Base-by-base conservation (phyloP, 2,888 invertebrate genomes). In the Drosophila falleni region DNA sequence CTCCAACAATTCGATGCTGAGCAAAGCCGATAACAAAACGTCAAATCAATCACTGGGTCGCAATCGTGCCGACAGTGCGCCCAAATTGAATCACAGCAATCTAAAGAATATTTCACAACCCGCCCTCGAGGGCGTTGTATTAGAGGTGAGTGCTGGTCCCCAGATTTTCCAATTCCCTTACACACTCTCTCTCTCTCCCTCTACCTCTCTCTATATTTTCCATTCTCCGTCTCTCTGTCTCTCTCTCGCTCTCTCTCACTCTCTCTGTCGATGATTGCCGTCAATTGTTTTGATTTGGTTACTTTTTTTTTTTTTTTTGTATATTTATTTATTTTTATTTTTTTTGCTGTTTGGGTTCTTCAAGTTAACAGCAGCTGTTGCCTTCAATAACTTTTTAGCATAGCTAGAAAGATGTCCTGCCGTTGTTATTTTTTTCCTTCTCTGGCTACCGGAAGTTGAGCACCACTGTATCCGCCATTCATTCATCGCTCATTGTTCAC, bases 61-160 rank as follows among this genome's bases (percentile, higher is more conserved):
- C 69, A 92, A 93, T 86, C 93, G 95, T 89, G 94, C 95, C 62
- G 94, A 94, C 91, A 95, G 95, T 89, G 95, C 95, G 10, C 95
- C 95, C 35, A 95, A 95, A 90, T 91, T 95, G 70, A 94, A 94
- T 54, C 91, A 92, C 85, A 89, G 87, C 71, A 92, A 92, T 74
- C 94, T 94, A 85, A 95, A 94, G 90, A 95, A 95, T 82, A 94
- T 95, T 84, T 95, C 95, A 0, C 95, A 95, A 67, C 94, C 95
- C 4, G 92, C 93, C 39, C 87, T 93, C 60, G 92, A 92, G 89
- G 93, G 93, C 29, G 93, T 95, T 23, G 93, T 94, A 8, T 93
- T 95, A 80, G 95, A 94, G 91, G 95, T 95, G 84, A 93, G 90
- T 89, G 44, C 29, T 41, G 15, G 23, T 16, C 29, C 39, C 39